phyloP scores from a whole-genome alignment of 2,888 invertebrate genomes.

The Escarpia spicata region DNA sequence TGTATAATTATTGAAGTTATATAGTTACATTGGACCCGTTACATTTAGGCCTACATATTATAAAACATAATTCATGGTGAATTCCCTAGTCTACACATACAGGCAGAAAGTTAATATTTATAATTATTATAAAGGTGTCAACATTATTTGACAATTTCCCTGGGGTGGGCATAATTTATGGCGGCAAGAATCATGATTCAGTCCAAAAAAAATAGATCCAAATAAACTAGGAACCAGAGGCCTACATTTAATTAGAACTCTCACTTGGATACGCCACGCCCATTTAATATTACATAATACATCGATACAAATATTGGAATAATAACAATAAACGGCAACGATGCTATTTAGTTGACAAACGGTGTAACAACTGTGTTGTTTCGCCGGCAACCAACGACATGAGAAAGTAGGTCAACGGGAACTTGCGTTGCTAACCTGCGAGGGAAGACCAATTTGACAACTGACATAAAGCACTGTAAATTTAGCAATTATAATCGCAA shows the following conservation, averaged over 20 bases:
- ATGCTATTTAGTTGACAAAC: background rate
- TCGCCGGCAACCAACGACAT: background rate
- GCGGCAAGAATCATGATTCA: background rate
- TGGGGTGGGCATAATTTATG: background rate
- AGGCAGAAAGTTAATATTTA: background rate
- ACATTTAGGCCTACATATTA: background rate
- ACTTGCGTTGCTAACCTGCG: background rate
- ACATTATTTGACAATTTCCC: background rate
- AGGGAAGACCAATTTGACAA: background rate
- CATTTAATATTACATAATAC: conserved; percentile 1
- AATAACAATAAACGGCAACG: background rate
- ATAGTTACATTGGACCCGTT: background rate
- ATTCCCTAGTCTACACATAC: background rate
- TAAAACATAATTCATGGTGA: background rate
- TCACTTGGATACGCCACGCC: background rate
- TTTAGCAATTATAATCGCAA: background rate
- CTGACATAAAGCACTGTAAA: background rate
- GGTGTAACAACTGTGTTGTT: background rate
- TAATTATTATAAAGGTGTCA: background rate
- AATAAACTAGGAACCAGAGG: background rate
- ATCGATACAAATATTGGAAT: background rate
- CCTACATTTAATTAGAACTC: background rate
- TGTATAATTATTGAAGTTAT: background rate
- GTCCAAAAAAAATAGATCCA: background rate
- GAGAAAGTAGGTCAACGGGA: background rate